Evolutionary conservation across 2,888 invertebrate species (phyloP), one percentile per base, ranked within the genome.

Genomic region (Stenodema calcarata): DNA sequence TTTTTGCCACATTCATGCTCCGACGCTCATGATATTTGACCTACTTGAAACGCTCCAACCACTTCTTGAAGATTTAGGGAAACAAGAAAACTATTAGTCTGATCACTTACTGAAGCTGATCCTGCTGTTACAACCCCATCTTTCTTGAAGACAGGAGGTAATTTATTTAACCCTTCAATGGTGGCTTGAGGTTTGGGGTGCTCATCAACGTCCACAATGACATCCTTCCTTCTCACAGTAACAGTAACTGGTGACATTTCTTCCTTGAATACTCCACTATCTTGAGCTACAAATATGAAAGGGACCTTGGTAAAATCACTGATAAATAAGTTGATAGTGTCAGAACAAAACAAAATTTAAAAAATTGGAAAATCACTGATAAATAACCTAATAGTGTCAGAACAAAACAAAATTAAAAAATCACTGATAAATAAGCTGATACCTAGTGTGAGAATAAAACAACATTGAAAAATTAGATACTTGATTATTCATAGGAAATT

Each of bases 71-170:
- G 1, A 16, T n/a, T 6, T n/a, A 1, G n/a, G 14, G n/a, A 50
- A 16, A 0, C 50, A 50, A 1, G 14, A 9, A 70, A 70, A 30
- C 7, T 23, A 70, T 6, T 2, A 23, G 14, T 30, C 11, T 14
- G 18, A 41, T 30, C 44, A 27, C 94, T 93, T 92, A 98, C 97
- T 2, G 98, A 98, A 78, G 99, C 98, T 89, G 95, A 95, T 18
- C 98, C 99, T 87, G 99, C 99, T 7, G 98, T 98, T 16, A 99
- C 98, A 0, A 96, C 93, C 0, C 99, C 99, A 89, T 96, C 95
- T 91, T 98, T 97, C 92, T 98, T 97, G 92, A 99, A 99, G 23
- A 99, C 94, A 0, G 98, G 93, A 0, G 95, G 94, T 86, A 99
- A 92, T 91, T 98, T 99, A 89, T 94, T 94, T 41, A 99, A 93